Conservation (phyloP, 2,888 invertebrate genomes). For the Agrilus mali region DNA sequence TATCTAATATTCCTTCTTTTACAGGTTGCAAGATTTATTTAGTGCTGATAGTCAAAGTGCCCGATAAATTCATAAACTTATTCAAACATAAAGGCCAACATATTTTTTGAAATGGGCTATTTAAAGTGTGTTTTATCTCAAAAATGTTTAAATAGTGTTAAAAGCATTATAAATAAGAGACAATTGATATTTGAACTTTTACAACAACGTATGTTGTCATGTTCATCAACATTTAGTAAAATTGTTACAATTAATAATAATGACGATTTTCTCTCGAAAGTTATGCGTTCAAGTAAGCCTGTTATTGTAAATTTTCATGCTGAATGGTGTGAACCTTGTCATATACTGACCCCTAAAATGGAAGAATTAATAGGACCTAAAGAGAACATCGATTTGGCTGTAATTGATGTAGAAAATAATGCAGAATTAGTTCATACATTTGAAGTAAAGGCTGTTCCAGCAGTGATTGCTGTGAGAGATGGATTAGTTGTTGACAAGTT, state of each 20-base stretch:
- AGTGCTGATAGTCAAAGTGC: too few species aligned
- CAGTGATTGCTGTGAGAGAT: conserved; percentile 68
- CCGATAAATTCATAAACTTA: too few species aligned
- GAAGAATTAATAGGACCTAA: conserved; percentile 62
- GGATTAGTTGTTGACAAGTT: conserved; percentile 79
- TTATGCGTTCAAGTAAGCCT: conserved; percentile 71
- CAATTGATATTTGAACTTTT: too few species aligned
- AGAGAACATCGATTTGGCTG: conserved; percentile 61
- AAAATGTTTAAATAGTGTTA: too few species aligned
- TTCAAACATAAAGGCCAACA: too few species aligned
- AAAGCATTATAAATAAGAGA: too few species aligned
- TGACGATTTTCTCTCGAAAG: conserved; percentile 66
- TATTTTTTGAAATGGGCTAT: too few species aligned
- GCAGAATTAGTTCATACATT: conserved; percentile 72
- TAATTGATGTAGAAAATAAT: conserved; percentile 71
- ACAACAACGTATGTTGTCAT: conserved; percentile 12
- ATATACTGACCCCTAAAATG: conserved; percentile 73
- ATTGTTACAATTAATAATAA: conserved; percentile 52
- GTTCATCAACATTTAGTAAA: conserved; percentile 21
- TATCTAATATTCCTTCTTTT: too few species aligned
- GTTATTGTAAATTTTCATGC: conserved; percentile 88
- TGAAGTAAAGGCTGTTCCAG: conserved; percentile 73
- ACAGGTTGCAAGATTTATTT: too few species aligned
- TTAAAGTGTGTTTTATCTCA: too few species aligned
- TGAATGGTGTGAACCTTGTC: conserved; percentile 85